Evolutionary conservation across 2,888 invertebrate genomes (phyloP), one percentile per base, ranked within the genome.

Genomic region (Ligdia adustata): DNA sequence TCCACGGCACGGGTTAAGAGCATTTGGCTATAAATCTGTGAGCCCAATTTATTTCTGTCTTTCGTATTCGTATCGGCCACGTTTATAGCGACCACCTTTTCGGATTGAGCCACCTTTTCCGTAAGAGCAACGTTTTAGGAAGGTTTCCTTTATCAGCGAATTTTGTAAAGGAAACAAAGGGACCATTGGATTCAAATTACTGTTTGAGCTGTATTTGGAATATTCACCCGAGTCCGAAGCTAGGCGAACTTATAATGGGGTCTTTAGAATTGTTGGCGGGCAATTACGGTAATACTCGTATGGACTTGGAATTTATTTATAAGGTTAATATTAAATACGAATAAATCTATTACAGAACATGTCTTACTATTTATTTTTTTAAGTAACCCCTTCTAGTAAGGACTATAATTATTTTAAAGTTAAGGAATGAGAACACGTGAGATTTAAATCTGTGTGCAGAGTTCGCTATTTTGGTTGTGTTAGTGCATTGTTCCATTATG

Each of bases 1-100:
- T 20, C 45, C 47, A 29, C 16, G 64, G 66, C 70, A 72, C 69
- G 79, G 76, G 82, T 82, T 87, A 84, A 88, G 79, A 88, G 88
- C 86, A 81, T 86, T 88, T 70, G 81, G 82, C 74, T 75, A 89
- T 89, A 88, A 89, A 89, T 89, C 84, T 69, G 73, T 66, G 66
- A 69, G 73, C 67, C 79, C 82, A 83, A 86, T 87, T 84, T 84
- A 85, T 82, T 79, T 75, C 75, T 79, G 80, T 79, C 81, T 75
- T 79, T 70, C 75, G 75, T 55, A 58, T 58, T 53, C 48, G 42
- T 79, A 78, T 79, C 70, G 77, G 73, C 71, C 69, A 71, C 77
- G 69, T 79, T 82, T 80, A 79, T 75, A 69, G 69, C 38, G 32
- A 44, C 64, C 65, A 74, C 82, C 79, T 79, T 81, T 81, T 77